A percentile compares a stretch with the other conserved stretches of the same genome.
Evolutionary conservation across 2,888 invertebrate genomes (phyloP).

Genomic region (Caenorhabditis angaria): DNA sequence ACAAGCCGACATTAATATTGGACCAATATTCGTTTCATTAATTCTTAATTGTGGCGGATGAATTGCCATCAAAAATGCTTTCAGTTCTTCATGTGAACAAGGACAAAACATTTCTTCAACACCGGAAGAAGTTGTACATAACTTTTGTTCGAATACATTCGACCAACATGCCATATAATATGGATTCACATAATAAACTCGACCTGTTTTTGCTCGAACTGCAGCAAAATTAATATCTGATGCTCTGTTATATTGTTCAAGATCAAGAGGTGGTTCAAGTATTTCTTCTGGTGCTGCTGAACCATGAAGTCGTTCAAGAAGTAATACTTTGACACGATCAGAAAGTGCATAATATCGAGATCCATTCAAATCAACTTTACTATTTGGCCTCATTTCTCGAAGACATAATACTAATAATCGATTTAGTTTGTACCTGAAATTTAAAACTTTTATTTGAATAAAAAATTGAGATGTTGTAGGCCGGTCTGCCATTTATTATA

Average conservation of each 20-base stretch:
- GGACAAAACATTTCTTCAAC: slow-evolving; percentile 70
- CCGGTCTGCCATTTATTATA: no score
- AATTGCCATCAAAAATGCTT: slow-evolving; percentile 71
- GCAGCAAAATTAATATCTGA: slow-evolving; percentile 69
- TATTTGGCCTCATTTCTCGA: slow-evolving; percentile 67
- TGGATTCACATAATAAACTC: slow-evolving; percentile 71
- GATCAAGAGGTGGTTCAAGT: slow-evolving; percentile 69
- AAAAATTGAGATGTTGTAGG: no score
- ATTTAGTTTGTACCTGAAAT: slow-evolving; percentile 66
- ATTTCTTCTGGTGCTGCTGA: slow-evolving; percentile 70
- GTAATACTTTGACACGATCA: slow-evolving; percentile 71
- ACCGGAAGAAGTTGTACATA: slow-evolving; percentile 43
- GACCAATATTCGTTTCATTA: slow-evolving; percentile 71
- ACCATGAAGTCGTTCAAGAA: slow-evolving; percentile 70
- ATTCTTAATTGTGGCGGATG: slow-evolving; percentile 72
- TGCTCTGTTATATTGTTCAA: slow-evolving; percentile 66
- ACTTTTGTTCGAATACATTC: slow-evolving; percentile 64
- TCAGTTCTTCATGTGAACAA: slow-evolving; percentile 70
- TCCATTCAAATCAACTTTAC: slow-evolving; percentile 70
- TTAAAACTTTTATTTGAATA: background rate
- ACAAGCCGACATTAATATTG: slow-evolving; percentile 70
- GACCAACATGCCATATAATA: slow-evolving; percentile 72
- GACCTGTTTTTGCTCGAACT: slow-evolving; percentile 69
- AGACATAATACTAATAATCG: slow-evolving; percentile 68
- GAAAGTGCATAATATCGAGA: slow-evolving; percentile 69